These are phyloP conservation scores for Daboia siamensis DNA, from an alignment of 2,113 vertebrate species.

Conservation along the genomic window DNA sequence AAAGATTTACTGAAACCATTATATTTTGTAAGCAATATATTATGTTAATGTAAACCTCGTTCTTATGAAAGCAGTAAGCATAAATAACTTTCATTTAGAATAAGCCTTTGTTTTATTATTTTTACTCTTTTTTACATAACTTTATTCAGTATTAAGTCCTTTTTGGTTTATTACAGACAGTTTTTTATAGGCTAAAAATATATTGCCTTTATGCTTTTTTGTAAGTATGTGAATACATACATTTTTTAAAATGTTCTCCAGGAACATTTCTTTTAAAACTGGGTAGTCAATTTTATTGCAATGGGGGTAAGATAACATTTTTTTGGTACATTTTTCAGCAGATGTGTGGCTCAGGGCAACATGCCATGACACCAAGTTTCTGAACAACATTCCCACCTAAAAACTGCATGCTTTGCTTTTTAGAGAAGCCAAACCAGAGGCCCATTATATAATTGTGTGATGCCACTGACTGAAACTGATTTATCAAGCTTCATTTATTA, in stretches of 20 bases:
- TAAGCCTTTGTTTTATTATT: neutral
- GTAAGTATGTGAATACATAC: neutral
- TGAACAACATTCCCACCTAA: neutral
- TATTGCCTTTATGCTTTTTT: neutral
- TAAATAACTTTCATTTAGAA: neutral
- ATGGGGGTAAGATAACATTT: neutral
- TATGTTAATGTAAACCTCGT: neutral
- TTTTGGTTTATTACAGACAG: neutral
- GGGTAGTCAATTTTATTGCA: neutral
- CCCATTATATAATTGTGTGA: neutral
- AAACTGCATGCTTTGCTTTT: neutral
- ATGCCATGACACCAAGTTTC: neutral
- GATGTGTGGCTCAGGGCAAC: neutral
- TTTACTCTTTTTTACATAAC: neutral
- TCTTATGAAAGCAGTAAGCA: neutral
- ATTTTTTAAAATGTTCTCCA: neutral
- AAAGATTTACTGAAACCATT: neutral
- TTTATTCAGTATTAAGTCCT: neutral
- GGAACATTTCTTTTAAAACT: neutral
- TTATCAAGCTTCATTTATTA: neutral
- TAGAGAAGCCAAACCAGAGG: neutral
- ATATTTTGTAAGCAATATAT: neutral
- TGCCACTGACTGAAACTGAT: neutral
- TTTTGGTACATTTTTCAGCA: neutral
- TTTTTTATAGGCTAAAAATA: neutral